Evolutionary conservation across 2,113 vertebrate species (phyloP), one percentile per base, ranked within the genome.

Genomic region (Todiramphus saurophagus): DNA sequence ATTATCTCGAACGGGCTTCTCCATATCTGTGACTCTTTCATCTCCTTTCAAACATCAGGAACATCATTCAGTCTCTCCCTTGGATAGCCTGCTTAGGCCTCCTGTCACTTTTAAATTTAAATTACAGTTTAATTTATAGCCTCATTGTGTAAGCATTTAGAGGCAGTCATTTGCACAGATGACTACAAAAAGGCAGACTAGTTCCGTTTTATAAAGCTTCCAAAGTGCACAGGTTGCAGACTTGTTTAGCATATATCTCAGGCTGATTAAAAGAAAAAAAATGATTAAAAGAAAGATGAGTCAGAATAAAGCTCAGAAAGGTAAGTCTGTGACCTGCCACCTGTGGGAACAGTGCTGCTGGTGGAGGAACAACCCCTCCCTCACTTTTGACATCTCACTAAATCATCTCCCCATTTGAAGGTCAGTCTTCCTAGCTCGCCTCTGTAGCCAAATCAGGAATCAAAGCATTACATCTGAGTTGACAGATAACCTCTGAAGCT

Each of bases 1-100:
- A 75, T 90, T 95, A 95, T 88, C 96, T 87, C 0, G 0, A 86
- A 93, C 67, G 68, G 63, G 31, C 30, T 96, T 96, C 83, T 90
- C 76, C 3, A 0, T 94, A 83, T 94, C 92, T 89, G 76, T 58
- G 62, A 76, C 69, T 89, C 93, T 96, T 95, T 96, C 92, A 94
- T 96, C 90, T 96, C 82, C 85, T 96, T 94, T 95, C 91, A 97
- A 84, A 92, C 90, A 95, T n/a, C 46, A 30, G 13, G 77, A 72
- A 74, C 77, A 96, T 86, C 80, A 84, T 77, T 91, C 80, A 89
- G 24, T 46, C n/a, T 81, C 37, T 91, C 79, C 60, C 46, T 87
- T 70, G 31, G 59, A 87, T 10, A 77, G 79, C 16, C 81, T 90
- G 21, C 69, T 90, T 89, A 90, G 74, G 77, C 55, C 56, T 90